phyloP scores from a whole-genome alignment of 92 coral and sea anemone genomes.

The Epizoanthus fatuus region DNA sequence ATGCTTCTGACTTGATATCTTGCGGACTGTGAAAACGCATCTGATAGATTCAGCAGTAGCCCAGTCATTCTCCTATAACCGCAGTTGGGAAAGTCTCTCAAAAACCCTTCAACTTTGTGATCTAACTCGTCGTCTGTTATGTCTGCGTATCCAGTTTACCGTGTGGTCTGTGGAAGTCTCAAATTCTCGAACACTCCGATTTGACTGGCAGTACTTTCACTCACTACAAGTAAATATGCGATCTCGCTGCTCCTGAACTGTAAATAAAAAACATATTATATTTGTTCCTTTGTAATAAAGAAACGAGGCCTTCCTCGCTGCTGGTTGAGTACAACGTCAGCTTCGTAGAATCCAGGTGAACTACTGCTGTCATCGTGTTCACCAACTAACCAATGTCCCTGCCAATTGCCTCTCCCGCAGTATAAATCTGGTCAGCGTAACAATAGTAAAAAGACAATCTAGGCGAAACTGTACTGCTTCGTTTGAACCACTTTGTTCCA shows the following conservation, averaged over 20 bases:
- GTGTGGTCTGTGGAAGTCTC: neutral
- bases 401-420: too few species aligned
- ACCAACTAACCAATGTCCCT: too few species aligned
- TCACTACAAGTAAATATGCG: constrained; percentile 57
- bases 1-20: too few species aligned
- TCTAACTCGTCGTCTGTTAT: constrained; percentile 51
- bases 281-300: constrained; percentile 35
- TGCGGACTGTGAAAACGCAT: too few species aligned
- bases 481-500: too few species aligned
- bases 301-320: constrained; percentile 42
- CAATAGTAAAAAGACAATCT: too few species aligned
- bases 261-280: constrained; percentile 41
- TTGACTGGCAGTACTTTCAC: constrained; percentile 54
- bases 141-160: constrained; percentile 50
- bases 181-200: neutral
- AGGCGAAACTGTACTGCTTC: too few species aligned
- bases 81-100: constrained; percentile 63
- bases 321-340: too few species aligned
- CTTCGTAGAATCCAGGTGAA: too few species aligned
- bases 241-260: constrained; percentile 53
- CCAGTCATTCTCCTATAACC: constrained; percentile 69
- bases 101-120: constrained; percentile 18
- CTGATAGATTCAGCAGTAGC: constrained; percentile 1
- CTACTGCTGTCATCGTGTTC: too few species aligned
- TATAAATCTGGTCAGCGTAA: too few species aligned